These are phyloP conservation scores for Anguilla anguilla DNA, from an alignment of 2,797 vertebrate species.

Conservation along the genomic window DNA sequence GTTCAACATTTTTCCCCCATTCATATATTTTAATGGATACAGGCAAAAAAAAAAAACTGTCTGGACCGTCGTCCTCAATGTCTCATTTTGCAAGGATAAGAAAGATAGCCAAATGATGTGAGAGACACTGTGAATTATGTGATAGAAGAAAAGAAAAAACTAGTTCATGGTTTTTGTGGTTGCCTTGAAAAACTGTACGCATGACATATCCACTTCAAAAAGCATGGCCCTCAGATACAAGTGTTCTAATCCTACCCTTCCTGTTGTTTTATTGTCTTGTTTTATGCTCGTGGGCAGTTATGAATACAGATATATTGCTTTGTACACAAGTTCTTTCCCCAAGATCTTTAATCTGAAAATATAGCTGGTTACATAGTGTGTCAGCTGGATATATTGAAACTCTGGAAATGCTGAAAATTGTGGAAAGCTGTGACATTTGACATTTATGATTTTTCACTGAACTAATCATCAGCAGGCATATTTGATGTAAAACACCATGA, in stretches of 20 bases:
- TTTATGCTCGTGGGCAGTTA: background rate
- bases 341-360: background rate
- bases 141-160: background rate
- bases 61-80: background rate
- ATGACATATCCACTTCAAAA: background rate
- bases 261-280: background rate
- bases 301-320: background rate
- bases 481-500: background rate
- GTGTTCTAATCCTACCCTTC: background rate
- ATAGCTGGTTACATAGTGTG: background rate
- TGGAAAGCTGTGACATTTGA: background rate
- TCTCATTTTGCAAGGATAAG: background rate
- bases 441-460: background rate
- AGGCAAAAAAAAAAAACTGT: background rate
- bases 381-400: background rate
- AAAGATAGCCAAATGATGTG: background rate
- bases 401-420: background rate
- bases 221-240: background rate
- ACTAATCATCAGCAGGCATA: background rate
- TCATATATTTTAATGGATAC: background rate
- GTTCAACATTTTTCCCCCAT: background rate
- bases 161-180: background rate
- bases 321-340: background rate
- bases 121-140: background rate
- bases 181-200: background rate